Base-by-base conservation (phyloP, 2,113 vertebrate genomes). In the Rhinoderma darwinii region DNA sequence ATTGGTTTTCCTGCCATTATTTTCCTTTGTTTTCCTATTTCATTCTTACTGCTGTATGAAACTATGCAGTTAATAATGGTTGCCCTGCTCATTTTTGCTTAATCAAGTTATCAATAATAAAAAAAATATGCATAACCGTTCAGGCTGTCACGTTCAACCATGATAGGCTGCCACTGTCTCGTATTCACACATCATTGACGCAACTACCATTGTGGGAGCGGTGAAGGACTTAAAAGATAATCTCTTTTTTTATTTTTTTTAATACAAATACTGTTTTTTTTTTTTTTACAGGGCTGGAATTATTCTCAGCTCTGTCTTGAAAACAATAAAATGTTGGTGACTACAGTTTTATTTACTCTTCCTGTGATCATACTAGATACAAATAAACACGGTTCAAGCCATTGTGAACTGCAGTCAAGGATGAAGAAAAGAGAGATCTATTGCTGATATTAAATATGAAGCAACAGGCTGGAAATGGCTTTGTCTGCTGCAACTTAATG, bases 371-470 rank as follows among this genome's bases (percentile, higher is more conserved):
- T 39, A 66, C 2, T 20, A 35, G 35, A 54, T 84, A 73, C 47
- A 56, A 72, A 72, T 30, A 39, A 73, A 74, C 39, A 54, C 3
- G 41, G 66, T 84, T 84, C 82, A 84, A 59, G 35, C 90, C 76
- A 1, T 87, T 90, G 88, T 80, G 83, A 76, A 89, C 86, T 54
- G 85, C 10, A 84, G 74, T 74, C 88, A 89, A 89, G 90, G 89
- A 87, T 77, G 70, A 89, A 91, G 61, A 85, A 83, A 91, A 92
- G 91, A 89, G 27, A 89, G 88, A 90, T 89, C 72, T 83, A 89
- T 80, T 35, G 18, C 44, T 81, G 83, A 92, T 51, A 90, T 73
- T 89, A 89, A 88, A 86, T 30, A 88, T 84, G 68, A 73, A 44
- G 15, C 63, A 51, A 72, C 7, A 77, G 51, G 12, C n/a, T 72